Conservation (phyloP, 2,888 invertebrate species). For the Asteroscopus sphinx region DNA sequence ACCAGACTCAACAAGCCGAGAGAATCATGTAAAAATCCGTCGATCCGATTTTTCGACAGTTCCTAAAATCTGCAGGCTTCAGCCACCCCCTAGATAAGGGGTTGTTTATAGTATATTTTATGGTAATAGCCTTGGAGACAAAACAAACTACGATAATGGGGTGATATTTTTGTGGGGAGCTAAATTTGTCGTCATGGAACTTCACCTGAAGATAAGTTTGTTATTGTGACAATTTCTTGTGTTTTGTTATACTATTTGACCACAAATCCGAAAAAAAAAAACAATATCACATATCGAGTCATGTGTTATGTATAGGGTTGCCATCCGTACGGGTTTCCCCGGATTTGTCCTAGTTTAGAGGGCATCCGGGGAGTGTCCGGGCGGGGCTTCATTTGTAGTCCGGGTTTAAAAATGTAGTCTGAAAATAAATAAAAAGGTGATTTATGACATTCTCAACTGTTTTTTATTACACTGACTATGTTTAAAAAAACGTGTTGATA, state of each 20-base stretch:
- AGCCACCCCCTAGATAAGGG: slow-evolving; percentile 22
- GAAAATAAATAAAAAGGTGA: no score
- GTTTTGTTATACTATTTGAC: background rate
- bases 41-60: background rate
- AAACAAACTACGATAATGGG: slow-evolving; percentile 40
- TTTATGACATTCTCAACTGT: no score
- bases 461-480: no score
- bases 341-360: no score
- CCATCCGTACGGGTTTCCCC: no score
- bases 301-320: no score
- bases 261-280: no score
- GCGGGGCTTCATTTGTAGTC: no score
- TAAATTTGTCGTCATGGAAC: slow-evolving; percentile 17
- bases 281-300: no score
- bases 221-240: slow-evolving; percentile 6
- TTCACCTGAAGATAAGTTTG: slow-evolving; percentile 17
- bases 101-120: slow-evolving; percentile 45
- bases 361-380: no score
- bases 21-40: slow-evolving; percentile 1
- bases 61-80: slow-evolving; percentile 14
- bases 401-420: no score
- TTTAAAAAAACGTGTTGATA: no score
- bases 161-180: slow-evolving; percentile 27
- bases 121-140: slow-evolving; percentile 33
- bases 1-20: background rate